Base-by-base conservation (phyloP, 1,140 invertebrate species). In the Bilobella aurantiaca region DNA sequence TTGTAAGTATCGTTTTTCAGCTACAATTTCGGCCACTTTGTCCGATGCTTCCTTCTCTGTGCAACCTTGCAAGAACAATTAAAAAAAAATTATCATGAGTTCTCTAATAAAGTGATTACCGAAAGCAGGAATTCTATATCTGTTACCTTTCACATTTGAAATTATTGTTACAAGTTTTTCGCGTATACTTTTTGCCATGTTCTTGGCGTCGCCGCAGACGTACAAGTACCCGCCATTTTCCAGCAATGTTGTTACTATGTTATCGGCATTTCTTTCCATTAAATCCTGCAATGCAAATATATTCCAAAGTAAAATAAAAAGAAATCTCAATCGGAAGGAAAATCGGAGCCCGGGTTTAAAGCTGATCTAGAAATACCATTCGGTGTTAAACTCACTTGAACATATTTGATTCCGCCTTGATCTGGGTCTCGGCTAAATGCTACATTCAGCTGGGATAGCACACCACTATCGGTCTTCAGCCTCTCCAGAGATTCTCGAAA, bases 171-270 rank as follows among this genome's bases (percentile, higher is more conserved):
- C 70, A 2, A 92, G 76, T 1, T 79, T 76, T 25, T 82, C 79
- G 64, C 80, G 79, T 1, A 92, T 85, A 75, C 85, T 81, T 69
- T 83, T 82, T 0, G 84, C 83, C 81, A 92, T 88, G 64, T 81
- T 81, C 66, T 84, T 86, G 18, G 84, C 82, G 79, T 90, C 88
- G 14, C 89, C 89, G 77, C 89, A 90, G 2, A 92, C 77, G 76
- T 83, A 91, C n/a, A 93, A 75, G 30, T 76, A 75, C 2, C 82
- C 85, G 57, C 69, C 75, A 65, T 75, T 77, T 68, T 84, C 73
- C 16, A 85, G 72, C 8, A 90, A 74, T 47, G 84, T 75, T 8
- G 81, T 73, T 34, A 83, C 78, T 28, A 92, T 62, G 58, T 81
- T 74, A 60, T 77, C 70, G 1, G 79, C 78, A 74, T 86, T 77